Evolutionary conservation across 1,140 invertebrate species (phyloP).

Genomic region (Acromyrmex echinatior): DNA sequence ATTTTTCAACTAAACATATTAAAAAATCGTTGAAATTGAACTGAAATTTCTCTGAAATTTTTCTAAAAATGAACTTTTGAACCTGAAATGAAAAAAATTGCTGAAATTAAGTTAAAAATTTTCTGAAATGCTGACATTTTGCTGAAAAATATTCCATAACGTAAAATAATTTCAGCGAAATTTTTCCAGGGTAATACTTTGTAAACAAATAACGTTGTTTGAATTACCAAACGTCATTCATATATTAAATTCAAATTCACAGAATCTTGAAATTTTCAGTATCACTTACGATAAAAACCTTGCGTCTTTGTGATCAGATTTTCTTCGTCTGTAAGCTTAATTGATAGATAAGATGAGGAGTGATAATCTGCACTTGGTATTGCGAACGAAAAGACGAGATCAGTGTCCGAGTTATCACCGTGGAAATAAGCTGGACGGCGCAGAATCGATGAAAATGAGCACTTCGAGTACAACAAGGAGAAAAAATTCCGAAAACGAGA

Average conservation of each 20-base stretch:
- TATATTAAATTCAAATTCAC: background rate
- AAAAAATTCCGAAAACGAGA: constrained; percentile 47
- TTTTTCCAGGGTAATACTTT: too few species aligned
- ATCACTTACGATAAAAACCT: constrained; percentile 44
- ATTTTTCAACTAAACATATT: too few species aligned
- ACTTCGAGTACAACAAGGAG: background rate
- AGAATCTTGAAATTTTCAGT: constrained; percentile 2
- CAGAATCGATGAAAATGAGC: constrained; percentile 23
- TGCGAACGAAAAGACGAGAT: constrained; percentile 32
- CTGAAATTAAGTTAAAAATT: too few species aligned
- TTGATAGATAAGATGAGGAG: constrained; percentile 64
- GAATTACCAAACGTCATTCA: background rate
- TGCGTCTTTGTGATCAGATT: constrained; percentile 29
- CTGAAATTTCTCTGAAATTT: too few species aligned
- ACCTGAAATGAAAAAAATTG: too few species aligned
- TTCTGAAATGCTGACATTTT: too few species aligned
- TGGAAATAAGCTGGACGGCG: constrained; percentile 16
- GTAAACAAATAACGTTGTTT: too few species aligned
- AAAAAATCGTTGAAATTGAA: too few species aligned
- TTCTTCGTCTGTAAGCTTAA: background rate
- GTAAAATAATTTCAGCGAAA: too few species aligned
- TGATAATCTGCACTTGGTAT: constrained; percentile 44
- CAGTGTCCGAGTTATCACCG: constrained; percentile 54
- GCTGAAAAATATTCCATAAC: too few species aligned
- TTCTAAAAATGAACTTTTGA: too few species aligned